These are phyloP conservation scores for Spilogale gracilis DNA, from an alignment of 2,113 vertebrate genomes.

Conservation along the genomic window DNA sequence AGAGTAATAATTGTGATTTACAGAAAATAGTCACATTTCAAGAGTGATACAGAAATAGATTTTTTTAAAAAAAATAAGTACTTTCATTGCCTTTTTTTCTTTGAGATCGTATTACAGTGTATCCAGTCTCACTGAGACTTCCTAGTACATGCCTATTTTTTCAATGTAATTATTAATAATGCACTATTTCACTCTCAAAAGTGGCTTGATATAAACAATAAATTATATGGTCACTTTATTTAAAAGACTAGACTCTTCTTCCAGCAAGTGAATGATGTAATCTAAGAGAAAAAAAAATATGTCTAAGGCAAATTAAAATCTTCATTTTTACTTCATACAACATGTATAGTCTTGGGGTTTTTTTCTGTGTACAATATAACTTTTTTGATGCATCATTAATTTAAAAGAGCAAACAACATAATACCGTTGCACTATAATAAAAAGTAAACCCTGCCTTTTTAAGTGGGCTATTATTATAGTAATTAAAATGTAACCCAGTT, in stretches of 20 bases:
- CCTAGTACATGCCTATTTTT: not conserved
- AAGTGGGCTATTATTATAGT: not conserved
- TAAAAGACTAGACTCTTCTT: slow-evolving; percentile 35
- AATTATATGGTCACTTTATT: slow-evolving; percentile 25
- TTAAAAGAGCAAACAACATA: not conserved
- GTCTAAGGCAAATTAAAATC: not conserved
- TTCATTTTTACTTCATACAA: not conserved
- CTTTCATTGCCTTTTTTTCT: not conserved
- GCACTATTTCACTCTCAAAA: slow-evolving; percentile 21
- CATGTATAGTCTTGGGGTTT: not conserved
- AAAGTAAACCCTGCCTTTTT: not conserved
- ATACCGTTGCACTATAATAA: not conserved
- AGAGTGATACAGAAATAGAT: not conserved
- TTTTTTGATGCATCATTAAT: not conserved
- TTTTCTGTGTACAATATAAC: not conserved
- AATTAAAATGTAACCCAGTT: not conserved
- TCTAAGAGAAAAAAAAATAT: slow-evolving; percentile 35
- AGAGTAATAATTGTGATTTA: slow-evolving; percentile 18
- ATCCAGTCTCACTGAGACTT: not conserved
- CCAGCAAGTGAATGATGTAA: not conserved
- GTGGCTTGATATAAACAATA: slow-evolving; percentile 16
- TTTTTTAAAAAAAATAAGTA: not conserved
- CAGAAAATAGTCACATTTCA: slow-evolving; percentile 19
- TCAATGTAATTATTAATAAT: slow-evolving; percentile 2
- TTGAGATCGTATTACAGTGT: not conserved